These are phyloP conservation scores for Brachionus paranguensis DNA, from an alignment of 1,140 invertebrate genomes.

Conservation along the genomic window DNA sequence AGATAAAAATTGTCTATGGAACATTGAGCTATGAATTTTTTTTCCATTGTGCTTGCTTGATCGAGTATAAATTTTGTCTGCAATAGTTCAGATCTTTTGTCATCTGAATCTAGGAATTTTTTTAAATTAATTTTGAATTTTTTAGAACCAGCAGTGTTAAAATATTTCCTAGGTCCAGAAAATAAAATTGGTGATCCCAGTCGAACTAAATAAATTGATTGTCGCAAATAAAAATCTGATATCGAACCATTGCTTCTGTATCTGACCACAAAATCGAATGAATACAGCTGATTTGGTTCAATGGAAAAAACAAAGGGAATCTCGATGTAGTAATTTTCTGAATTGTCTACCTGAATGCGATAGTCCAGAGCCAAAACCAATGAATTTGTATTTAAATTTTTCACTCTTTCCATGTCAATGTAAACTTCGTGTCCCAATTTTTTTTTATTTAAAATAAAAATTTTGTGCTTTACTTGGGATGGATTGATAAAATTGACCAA, in stretches of 20 bases:
- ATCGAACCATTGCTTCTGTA: neutral
- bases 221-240: neutral
- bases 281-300: slow-evolving; percentile 6
- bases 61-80: neutral
- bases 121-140: neutral
- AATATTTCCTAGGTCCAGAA: neutral
- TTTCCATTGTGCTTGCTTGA: neutral
- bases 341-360: neutral
- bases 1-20: neutral
- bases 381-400: neutral
- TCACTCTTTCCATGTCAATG: neutral
- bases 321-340: neutral
- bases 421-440: neutral
- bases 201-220: neutral
- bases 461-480: neutral
- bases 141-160: neutral
- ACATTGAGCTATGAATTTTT: neutral
- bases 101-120: neutral
- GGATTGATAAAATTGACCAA: slow-evolving; percentile 2
- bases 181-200: neutral
- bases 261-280: neutral
- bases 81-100: neutral
- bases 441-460: neutral
- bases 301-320: neutral
- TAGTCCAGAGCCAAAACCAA: slow-evolving; percentile 4